A percentile compares a stretch with the other conserved stretches of the same genome.
phyloP scores from a whole-genome alignment of 2,888 invertebrate species.

The Yponomeuta sedellus region DNA sequence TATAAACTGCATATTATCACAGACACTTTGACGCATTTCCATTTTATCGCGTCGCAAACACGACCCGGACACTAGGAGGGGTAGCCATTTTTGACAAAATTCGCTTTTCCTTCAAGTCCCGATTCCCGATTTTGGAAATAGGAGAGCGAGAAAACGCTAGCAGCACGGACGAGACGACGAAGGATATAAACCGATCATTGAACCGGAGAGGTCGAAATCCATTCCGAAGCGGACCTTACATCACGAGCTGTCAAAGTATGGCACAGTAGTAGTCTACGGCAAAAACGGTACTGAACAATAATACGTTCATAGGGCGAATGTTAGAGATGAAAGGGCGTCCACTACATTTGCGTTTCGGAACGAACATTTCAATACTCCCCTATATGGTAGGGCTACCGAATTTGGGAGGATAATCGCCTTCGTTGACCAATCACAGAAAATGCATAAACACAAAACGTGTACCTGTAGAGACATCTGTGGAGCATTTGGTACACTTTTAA shows the following conservation, averaged over 20 bases:
- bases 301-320: neutral
- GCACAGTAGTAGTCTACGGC: no score
- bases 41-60: conserved; percentile 52
- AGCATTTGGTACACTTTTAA: neutral
- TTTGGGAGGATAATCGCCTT: conserved; percentile 50
- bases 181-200: conserved; percentile 33
- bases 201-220: conserved; percentile 35
- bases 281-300: neutral
- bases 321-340: neutral
- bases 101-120: conserved; percentile 50
- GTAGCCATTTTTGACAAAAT: conserved; percentile 73
- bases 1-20: conserved; percentile 68
- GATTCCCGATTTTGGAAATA: conserved; percentile 60
- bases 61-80: conserved; percentile 48
- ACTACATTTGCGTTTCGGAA: conserved; percentile 37
- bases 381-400: conserved; percentile 41
- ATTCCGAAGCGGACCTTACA: conserved; percentile 4
- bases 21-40: conserved; percentile 56
- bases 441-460: no score
- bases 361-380: conserved; percentile 36
- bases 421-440: no score
- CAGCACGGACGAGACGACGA: conserved; percentile 34
- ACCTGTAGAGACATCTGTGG: conserved; percentile 24
- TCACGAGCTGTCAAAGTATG: neutral
- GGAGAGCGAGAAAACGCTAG: conserved; percentile 61